Base-by-base conservation (phyloP, 2,797 vertebrate genomes). In the Scarus forsteni region DNA sequence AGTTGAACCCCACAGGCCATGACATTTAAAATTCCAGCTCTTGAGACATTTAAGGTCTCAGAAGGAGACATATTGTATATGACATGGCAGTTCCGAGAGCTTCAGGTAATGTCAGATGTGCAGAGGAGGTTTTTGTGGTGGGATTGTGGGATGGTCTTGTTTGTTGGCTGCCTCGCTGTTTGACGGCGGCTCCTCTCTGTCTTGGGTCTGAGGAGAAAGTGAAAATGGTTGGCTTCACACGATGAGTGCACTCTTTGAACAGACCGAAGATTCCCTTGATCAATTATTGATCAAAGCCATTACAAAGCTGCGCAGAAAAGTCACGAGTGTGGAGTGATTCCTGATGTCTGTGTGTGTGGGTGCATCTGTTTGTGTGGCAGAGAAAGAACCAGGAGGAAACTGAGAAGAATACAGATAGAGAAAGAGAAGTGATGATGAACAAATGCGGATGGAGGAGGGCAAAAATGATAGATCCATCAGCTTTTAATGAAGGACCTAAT, bases 271-370 rank as follows among this genome's bases (percentile, higher is more conserved):
- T 64, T 70, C 74, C 75, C 77, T 88, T 85, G 85, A 92, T 92
- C 86, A 91, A 89, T 91, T 85, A 91, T 92, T 88, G 88, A 92
- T 91, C 86, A 90, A 91, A 92, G 81, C 73, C 87, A 84, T 92
- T 89, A 87, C 80, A 89, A 87, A 80, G 80, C 77, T 72, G 56
- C 54, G 67, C 15, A 72, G 73, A 85, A 55, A 55, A 74, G 82
- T 81, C 16, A 4, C 55, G 3, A 66, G 68, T 73, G 70, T 56
- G 70, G 51, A 44, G 67, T 71, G 85, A 70, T 78, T 77, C 35
- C 16, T 11, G 46, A 43, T 66, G 67, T 56, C 57, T 3, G 1
- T 65, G 66, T 46, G 51, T 38, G 4, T 10, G 9, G 13, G 58
- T 59, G 75, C 68, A 70, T 75, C 45, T 65, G 48, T 70, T 60